phyloP scores from a whole-genome alignment of 2,888 invertebrate genomes.

The Calameuta filiformis region DNA sequence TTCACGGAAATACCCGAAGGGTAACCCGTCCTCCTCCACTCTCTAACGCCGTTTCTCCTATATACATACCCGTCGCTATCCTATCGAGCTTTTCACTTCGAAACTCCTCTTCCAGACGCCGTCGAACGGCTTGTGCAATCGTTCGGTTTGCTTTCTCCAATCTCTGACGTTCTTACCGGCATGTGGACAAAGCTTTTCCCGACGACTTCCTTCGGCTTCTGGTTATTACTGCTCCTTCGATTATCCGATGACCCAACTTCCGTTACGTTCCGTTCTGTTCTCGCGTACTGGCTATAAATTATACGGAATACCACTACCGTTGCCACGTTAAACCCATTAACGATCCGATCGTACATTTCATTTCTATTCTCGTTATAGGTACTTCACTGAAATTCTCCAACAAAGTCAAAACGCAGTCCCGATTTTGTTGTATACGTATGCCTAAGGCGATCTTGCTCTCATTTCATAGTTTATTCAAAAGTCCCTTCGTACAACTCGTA shows the following conservation, averaged over 20 bases:
- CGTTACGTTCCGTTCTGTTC: neutral
- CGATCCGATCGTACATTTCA: neutral
- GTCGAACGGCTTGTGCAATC: neutral
- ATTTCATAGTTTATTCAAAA: neutral
- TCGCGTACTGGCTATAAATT: neutral
- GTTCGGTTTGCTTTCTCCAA: neutral
- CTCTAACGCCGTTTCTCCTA: neutral
- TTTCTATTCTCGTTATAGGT: neutral
- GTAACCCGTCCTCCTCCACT: neutral
- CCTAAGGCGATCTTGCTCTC: neutral
- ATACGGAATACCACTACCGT: neutral
- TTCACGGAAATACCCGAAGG: slow-evolving; percentile 22
- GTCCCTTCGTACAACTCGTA: neutral
- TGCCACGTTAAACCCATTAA: neutral
- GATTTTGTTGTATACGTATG: neutral
- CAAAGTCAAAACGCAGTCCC: neutral
- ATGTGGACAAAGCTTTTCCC: neutral
- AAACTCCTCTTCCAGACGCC: neutral
- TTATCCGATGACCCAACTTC: neutral
- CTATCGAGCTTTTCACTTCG: slow-evolving; percentile 2
- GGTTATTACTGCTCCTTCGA: neutral
- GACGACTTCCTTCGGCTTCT: neutral
- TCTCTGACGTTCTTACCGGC: neutral
- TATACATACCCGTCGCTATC: neutral
- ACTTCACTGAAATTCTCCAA: neutral